These are phyloP conservation scores for Piezodorus guildinii DNA, from an alignment of 1,140 invertebrate genomes.

Conservation along the genomic window DNA sequence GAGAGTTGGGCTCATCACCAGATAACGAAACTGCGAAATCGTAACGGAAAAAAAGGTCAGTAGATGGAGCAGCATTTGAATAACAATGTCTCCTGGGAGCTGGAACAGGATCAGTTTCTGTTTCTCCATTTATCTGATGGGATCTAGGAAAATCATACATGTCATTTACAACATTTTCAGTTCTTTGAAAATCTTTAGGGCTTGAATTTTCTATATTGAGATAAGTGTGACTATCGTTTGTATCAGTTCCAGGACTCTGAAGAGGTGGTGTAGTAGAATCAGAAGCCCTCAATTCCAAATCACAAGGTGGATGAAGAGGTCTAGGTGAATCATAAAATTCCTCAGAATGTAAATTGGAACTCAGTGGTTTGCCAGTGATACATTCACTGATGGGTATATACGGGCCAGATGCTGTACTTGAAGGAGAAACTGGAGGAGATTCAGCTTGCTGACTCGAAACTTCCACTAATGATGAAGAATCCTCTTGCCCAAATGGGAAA, in stretches of 20 bases:
- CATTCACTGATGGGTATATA: conserved; percentile 82
- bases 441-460: conserved; percentile 31
- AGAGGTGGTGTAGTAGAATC: conserved; percentile 34
- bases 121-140: conserved; percentile 40
- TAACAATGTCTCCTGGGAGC: conserved; percentile 45
- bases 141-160: conserved; percentile 61
- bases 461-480: conserved; percentile 21
- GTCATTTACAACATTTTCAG: conserved; percentile 41
- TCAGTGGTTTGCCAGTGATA: conserved; percentile 61
- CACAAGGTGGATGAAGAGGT: conserved; percentile 30
- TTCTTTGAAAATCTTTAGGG: conserved; percentile 19
- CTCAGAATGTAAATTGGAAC: conserved; percentile 14
- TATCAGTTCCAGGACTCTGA: conserved; percentile 39
- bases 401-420: conserved; percentile 49
- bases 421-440: conserved; percentile 45
- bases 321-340: conserved; percentile 44
- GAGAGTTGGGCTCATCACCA: conserved; percentile 40
- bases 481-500: conserved; percentile 23
- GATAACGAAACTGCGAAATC: conserved; percentile 35
- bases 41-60: conserved; percentile 42
- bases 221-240: conserved; percentile 31
- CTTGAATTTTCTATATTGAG: conserved; percentile 28
- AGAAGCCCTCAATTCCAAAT: conserved; percentile 26
- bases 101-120: conserved; percentile 23
- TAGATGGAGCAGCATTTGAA: conserved; percentile 55